Percentiles rank a stretch among this genome's conserved stretches.
phyloP scores from a whole-genome alignment of 2,888 invertebrate species.

The Drosophila robusta region DNA sequence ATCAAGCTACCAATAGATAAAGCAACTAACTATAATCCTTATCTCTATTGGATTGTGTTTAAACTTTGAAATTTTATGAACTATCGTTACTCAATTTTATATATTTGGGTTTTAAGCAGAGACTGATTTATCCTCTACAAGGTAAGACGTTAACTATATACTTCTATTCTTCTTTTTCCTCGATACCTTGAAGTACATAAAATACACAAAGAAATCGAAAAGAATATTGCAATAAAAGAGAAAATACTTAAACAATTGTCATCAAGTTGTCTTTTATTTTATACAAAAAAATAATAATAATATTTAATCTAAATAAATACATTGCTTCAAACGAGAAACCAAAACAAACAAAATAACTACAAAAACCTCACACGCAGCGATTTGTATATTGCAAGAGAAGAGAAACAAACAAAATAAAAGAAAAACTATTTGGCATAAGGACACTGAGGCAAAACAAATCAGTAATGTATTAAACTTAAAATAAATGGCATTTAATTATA shows the following conservation, averaged over 20 bases:
- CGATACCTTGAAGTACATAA: slow-evolving; percentile 59
- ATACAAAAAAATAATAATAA: slow-evolving; percentile 52
- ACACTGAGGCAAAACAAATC: slow-evolving; percentile 16
- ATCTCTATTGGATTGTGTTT: slow-evolving; percentile 12
- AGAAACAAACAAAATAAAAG: slow-evolving; percentile 4
- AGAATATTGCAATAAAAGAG: slow-evolving; percentile 71
- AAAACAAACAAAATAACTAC: slow-evolving; percentile 33
- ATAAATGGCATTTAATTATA: slow-evolving; percentile 5
- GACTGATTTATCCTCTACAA: slow-evolving; percentile 64
- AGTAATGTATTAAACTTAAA: slow-evolving; percentile 35
- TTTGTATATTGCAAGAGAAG: slow-evolving; percentile 40
- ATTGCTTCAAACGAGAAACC: slow-evolving; percentile 29
- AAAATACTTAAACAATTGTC: slow-evolving; percentile 79
- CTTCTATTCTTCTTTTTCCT: slow-evolving; percentile 56
- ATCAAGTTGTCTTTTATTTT: slow-evolving; percentile 82
- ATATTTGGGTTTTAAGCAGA: slow-evolving; percentile 61
- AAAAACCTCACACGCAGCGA: slow-evolving; percentile 26
- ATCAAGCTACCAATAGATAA: slow-evolving; percentile 6
- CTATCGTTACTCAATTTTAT: slow-evolving; percentile 20
- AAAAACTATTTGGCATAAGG: slow-evolving; percentile 35
- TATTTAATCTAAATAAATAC: not conserved
- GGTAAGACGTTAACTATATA: slow-evolving; percentile 62
- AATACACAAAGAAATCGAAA: slow-evolving; percentile 55
- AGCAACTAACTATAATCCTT: not conserved
- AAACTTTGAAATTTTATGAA: slow-evolving; percentile 13